These are phyloP conservation scores for Ascaphus truei DNA, from an alignment of 2,113 vertebrate species.

Conservation along the genomic window DNA sequence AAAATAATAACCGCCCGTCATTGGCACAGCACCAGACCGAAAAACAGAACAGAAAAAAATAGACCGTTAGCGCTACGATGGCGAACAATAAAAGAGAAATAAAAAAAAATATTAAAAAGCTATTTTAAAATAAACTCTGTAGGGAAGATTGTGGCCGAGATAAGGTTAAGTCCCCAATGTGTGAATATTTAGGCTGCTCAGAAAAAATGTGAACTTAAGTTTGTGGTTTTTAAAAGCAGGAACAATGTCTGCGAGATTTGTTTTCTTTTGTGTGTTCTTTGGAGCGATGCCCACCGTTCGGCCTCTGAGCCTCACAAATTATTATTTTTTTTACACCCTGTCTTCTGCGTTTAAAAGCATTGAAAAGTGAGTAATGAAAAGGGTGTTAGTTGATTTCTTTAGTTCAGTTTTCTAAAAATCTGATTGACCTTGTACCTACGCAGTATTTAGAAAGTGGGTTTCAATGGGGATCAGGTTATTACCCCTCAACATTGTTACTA, in stretches of 20 bases:
- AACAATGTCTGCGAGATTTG: slow-evolving; percentile 52
- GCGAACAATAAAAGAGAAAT: slow-evolving; percentile 50
- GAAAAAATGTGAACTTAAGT: slow-evolving; percentile 43
- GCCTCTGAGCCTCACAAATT: slow-evolving; percentile 4
- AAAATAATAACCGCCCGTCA: no score
- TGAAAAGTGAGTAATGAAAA: background rate
- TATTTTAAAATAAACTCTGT: slow-evolving; percentile 58
- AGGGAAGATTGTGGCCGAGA: slow-evolving; percentile 50
- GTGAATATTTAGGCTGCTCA: slow-evolving; percentile 50
- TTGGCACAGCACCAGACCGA: no score
- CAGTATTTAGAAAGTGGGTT: background rate
- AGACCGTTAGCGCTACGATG: background rate
- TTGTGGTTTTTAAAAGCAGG: slow-evolving; percentile 59
- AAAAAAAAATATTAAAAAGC: slow-evolving; percentile 33
- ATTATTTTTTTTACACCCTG: slow-evolving; percentile 9
- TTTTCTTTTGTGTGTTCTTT: slow-evolving; percentile 53
- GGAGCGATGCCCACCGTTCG: slow-evolving; percentile 36
- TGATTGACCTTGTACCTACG: background rate
- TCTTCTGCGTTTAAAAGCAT: background rate
- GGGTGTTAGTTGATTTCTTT: background rate
- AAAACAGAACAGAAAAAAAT: no score
- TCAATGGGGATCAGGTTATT: background rate
- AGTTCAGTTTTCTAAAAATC: background rate
- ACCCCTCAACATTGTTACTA: background rate
- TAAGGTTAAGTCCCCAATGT: slow-evolving; percentile 48